A percentile compares a stretch with the other conserved stretches of the same genome.
Conservation (phyloP, 2,113 vertebrate species). For the Melanerpes formicivorus region DNA sequence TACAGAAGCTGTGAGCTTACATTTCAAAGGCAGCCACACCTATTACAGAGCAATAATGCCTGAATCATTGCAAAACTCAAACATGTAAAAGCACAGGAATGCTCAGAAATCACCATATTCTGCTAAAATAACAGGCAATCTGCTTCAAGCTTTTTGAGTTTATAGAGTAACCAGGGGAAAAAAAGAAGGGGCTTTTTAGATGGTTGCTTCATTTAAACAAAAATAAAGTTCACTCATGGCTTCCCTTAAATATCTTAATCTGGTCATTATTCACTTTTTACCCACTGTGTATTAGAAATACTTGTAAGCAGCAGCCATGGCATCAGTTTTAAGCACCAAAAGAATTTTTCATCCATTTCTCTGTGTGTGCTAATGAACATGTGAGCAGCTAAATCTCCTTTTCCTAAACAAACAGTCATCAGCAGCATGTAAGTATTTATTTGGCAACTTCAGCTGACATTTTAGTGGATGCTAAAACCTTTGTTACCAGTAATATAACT, state of each 20-base stretch:
- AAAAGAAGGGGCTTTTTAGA: not conserved
- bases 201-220: conserved; percentile 71
- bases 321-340: conserved; percentile 64
- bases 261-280: conserved; percentile 65
- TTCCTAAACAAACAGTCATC: conserved; percentile 59
- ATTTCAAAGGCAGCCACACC: conserved; percentile 79
- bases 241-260: conserved; percentile 82
- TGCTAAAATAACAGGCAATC: conserved; percentile 72
- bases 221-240: conserved; percentile 80
- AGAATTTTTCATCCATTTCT: conserved; percentile 61
- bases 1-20: conserved; percentile 70
- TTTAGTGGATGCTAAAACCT: conserved; percentile 69
- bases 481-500: conserved; percentile 60
- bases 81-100: conserved; percentile 64
- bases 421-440: conserved; percentile 68
- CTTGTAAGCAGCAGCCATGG: conserved; percentile 56
- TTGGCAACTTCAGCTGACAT: conserved; percentile 76
- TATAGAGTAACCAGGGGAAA: not conserved
- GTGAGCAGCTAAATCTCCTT: conserved; percentile 63
- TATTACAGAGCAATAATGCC: conserved; percentile 70
- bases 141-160: conserved; percentile 71
- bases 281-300: conserved; percentile 36
- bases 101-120: conserved; percentile 73
- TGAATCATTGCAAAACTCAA: conserved; percentile 70
- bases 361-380: conserved; percentile 65